Evolutionary conservation across 2,797 vertebrate genomes (phyloP).

Genomic region (Scyliorhinus canicula): DNA sequence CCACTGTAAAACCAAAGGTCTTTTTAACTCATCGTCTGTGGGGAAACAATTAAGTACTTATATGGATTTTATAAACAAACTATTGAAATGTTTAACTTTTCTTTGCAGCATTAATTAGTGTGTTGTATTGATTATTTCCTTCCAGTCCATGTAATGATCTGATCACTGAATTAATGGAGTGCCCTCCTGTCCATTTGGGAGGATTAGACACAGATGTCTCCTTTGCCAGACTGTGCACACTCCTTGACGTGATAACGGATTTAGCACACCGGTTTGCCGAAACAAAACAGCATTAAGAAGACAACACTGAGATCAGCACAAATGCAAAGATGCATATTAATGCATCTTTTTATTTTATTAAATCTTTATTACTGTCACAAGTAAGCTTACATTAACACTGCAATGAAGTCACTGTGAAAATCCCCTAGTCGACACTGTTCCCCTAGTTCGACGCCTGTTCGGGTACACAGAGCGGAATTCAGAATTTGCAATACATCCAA

Average conservation of each 20-base stretch:
- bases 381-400: no score
- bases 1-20: neutral
- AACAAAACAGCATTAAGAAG: neutral
- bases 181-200: neutral
- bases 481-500: no score
- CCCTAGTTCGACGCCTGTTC: no score
- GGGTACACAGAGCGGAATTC: no score
- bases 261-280: neutral
- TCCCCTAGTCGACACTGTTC: no score
- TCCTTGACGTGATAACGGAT: neutral
- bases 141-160: conserved; percentile 21
- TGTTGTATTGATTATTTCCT: conserved; percentile 29
- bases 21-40: neutral
- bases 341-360: no score
- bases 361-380: no score
- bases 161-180: conserved; percentile 25
- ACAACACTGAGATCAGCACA: neutral
- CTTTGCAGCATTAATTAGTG: conserved; percentile 16
- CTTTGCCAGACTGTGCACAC: neutral
- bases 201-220: neutral
- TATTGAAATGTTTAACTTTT: conserved; percentile 30
- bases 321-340: neutral
- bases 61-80: conserved; percentile 17
- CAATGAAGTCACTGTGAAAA: no score
- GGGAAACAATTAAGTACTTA: neutral